phyloP scores from a whole-genome alignment of 2,113 vertebrate genomes.

The Lathamus discolor region DNA sequence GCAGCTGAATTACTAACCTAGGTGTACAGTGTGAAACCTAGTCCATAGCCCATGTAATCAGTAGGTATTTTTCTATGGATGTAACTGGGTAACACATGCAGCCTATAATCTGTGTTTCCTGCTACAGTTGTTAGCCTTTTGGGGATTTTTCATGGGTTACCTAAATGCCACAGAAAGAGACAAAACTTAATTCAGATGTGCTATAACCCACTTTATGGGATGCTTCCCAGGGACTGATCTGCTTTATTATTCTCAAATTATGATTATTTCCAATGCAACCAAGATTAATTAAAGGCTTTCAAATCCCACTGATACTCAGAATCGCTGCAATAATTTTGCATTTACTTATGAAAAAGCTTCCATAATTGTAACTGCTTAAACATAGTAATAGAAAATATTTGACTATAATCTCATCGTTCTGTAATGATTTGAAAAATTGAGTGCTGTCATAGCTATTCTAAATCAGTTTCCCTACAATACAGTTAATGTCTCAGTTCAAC shows the following conservation, averaged over 20 bases:
- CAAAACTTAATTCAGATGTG: background rate
- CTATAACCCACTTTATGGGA: background rate
- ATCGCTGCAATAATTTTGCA: background rate
- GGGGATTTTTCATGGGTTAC: background rate
- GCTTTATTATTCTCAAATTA: slow-evolving; percentile 2
- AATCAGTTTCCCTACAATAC: background rate
- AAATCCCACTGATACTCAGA: background rate
- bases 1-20: background rate
- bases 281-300: slow-evolving; percentile 10
- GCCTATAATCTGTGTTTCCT: background rate
- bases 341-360: background rate
- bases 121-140: background rate
- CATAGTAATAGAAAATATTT: background rate
- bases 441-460: background rate
- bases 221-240: background rate
- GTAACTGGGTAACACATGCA: background rate
- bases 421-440: slow-evolving; percentile 8
- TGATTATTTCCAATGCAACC: background rate
- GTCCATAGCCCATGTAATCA: background rate
- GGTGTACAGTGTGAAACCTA: background rate
- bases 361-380: background rate
- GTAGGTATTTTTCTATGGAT: background rate
- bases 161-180: background rate
- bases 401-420: background rate
- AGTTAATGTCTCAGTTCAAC: background rate